Evolutionary conservation across 37 sponge, comb jelly and placozoan genomes (phyloP).

Genomic region (Haliclona indistincta): DNA sequence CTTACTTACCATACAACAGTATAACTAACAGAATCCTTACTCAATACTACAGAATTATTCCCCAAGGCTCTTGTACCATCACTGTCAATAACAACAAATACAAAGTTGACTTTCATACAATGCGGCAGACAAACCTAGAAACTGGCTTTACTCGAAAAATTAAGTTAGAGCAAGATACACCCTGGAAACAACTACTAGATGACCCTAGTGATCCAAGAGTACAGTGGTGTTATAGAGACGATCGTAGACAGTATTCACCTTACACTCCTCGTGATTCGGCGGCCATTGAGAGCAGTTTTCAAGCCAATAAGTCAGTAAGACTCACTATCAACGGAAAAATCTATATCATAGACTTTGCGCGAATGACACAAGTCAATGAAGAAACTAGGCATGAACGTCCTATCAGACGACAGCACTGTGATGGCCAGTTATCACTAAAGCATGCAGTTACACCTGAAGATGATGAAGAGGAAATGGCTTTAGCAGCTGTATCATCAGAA

Average conservation of each 20-base stretch:
- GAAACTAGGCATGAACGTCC: no score
- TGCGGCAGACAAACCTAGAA: conserved; percentile 61
- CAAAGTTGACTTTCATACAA: conserved; percentile 44
- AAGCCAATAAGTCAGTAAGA: conserved; percentile 2
- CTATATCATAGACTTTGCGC: conserved; percentile 48
- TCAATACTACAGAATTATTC: conserved; percentile 17
- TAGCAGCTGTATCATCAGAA: background rate
- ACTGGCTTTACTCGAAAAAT: conserved; percentile 37
- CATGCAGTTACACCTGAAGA: background rate
- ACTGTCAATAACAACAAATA: conserved; percentile 20
- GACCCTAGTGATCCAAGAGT: background rate
- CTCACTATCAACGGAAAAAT: conserved; percentile 16
- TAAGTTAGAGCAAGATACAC: background rate
- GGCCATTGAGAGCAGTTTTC: conserved; percentile 57
- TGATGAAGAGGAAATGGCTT: background rate
- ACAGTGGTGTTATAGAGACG: conserved; percentile 60
- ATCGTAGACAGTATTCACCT: conserved; percentile 17
- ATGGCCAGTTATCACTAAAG: conserved; percentile 18
- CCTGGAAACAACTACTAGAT: background rate
- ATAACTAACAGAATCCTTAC: conserved; percentile 7
- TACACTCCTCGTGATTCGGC: conserved; percentile 42
- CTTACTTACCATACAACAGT: conserved; percentile 29
- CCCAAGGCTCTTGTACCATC: background rate
- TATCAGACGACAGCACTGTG: conserved; percentile 29
- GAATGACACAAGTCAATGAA: conserved; percentile 65